Base-by-base conservation (phyloP, 2,797 vertebrate species). In the Staurois parvus region DNA sequence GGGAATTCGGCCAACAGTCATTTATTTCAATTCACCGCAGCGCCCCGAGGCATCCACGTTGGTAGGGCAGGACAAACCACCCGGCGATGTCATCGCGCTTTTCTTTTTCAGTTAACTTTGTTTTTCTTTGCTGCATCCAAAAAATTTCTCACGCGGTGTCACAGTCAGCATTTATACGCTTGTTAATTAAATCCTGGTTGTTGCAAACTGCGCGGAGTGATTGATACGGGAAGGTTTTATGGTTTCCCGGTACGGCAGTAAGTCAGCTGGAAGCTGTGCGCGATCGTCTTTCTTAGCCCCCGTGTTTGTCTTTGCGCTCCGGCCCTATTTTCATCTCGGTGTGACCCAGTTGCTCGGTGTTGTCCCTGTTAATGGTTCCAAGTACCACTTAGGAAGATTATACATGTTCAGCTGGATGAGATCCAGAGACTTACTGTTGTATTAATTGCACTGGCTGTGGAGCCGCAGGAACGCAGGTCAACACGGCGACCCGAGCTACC, bases 141-240 rank as follows among this genome's bases (percentile, higher is more conserved):
- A 68, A 37, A 69, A 29, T 28, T 3, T n/a, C 11, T 3, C 30
- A 34, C n/a, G 34, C 34, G 19, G n/a, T 42, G 42, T 32, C 42
- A 24, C 67, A 40, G 76, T 70, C 52, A 72, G 67, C 67, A 52
- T 32, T 68, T 29, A 76, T n/a, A 21, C 28, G 28, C 19, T 1
- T 76, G 64, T 64, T 78, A 84, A 84, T 78, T 62, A 64, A 45
- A 32, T 72, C 45, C 37, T 72, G 66, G 34, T 66, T 52, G 68
- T 70, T 78, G 69, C 70, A 30, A 28, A 12, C 56, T 28, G 7
- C 24, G 75, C 29, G 17, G 24, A 17, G 26, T 77, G 42, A 84
- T 69, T 77, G 73, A 76, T 76, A 70, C 8, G n/a, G 34, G 34
- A 69, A 59, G 30, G 34, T 26, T 84, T 78, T 78, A 84, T 67